These are phyloP conservation scores for Vultur gryphus DNA, from an alignment of 2,797 vertebrate genomes.

Conservation along the genomic window DNA sequence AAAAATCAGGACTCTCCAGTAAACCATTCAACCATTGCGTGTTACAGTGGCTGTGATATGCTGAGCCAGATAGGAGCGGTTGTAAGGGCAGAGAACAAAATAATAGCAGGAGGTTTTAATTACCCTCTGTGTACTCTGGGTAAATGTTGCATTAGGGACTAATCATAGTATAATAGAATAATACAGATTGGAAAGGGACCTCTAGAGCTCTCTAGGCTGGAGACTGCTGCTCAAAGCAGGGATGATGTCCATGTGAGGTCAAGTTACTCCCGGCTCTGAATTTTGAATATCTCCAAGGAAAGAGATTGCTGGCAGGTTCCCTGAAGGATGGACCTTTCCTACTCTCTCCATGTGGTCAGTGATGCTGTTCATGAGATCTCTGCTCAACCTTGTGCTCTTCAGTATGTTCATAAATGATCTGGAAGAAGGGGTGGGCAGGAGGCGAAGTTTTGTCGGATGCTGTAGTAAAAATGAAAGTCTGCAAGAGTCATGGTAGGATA, in stretches of 20 bases:
- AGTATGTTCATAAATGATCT: background rate
- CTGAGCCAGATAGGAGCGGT: background rate
- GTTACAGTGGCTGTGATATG: background rate
- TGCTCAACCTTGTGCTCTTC: background rate
- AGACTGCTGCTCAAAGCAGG: background rate
- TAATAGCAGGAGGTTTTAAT: background rate
- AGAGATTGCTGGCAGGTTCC: background rate
- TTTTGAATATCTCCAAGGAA: background rate
- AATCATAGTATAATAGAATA: background rate
- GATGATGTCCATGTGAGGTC: accelerated
- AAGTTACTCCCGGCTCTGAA: background rate
- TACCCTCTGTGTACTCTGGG: background rate
- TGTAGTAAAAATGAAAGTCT: background rate
- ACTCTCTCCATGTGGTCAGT: background rate
- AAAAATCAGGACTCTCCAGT: too few species aligned
- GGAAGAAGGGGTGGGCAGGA: background rate
- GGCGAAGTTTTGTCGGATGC: background rate
- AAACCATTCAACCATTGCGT: background rate
- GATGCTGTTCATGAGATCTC: background rate
- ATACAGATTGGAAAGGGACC: background rate
- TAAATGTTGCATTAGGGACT: background rate
- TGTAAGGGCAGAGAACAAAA: background rate
- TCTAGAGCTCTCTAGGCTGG: background rate
- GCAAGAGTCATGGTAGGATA: background rate
- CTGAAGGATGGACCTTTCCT: background rate